Evolutionary conservation across 2,113 vertebrate species (phyloP).

Genomic region (Neodontobutis hainanensis): DNA sequence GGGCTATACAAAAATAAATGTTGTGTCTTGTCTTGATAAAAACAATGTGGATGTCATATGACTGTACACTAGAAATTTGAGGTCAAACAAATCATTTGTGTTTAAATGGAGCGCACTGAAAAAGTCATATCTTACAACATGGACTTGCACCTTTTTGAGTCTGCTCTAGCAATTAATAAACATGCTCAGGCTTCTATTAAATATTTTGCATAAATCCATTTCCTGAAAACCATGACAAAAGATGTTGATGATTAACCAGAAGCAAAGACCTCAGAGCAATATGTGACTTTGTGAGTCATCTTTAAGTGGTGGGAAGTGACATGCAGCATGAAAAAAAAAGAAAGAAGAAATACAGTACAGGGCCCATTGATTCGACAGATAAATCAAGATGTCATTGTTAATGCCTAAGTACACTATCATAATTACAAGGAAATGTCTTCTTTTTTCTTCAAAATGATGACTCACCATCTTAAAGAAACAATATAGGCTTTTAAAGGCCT

Average conservation of each 20-base stretch:
- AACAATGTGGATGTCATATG: no score
- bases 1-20: no score
- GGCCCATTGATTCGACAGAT: conserved; percentile 19
- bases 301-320: conserved; percentile 37
- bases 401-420: background rate
- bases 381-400: conserved; percentile 22
- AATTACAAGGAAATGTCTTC: conserved; percentile 7
- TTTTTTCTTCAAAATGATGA: conserved; percentile 14
- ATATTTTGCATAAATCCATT: conserved; percentile 24
- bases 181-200: no score
- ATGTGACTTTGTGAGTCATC: conserved; percentile 52
- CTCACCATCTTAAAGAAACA: conserved; percentile 3
- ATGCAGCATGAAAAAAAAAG: background rate
- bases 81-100: no score
- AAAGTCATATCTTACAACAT: no score
- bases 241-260: conserved; percentile 18
- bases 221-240: conserved; percentile 34
- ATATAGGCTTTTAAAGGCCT: background rate
- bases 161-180: no score
- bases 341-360: conserved; percentile 14
- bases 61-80: no score
- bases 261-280: conserved; percentile 29
- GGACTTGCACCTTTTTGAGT: background rate
- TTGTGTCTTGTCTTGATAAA: no score
- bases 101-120: no score